Evolutionary conservation across 2,113 vertebrate species (phyloP), one percentile per base, ranked within the genome.

Genomic region (Odontophorus gujanensis): DNA sequence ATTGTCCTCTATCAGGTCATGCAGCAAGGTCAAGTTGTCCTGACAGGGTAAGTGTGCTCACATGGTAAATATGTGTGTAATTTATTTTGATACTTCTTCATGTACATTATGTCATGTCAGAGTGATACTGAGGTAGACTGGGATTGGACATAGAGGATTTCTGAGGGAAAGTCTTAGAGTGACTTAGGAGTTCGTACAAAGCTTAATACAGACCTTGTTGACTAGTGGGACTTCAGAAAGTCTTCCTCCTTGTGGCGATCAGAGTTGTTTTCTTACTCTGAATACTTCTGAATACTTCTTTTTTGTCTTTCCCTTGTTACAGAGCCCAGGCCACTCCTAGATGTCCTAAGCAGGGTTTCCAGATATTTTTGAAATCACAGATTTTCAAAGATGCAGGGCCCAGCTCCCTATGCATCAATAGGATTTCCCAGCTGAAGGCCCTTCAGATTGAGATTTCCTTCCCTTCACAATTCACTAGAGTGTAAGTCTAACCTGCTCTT

Each of bases 401-500:
- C 1, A 1, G 63, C 18, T 43, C 13, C 13, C 11, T 55, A 12
- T 40, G 16, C 25, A 42, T 0, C 0, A 36, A 17, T 0, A 71
- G 24, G 11, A n/a, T 45, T 71, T 89, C 26, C 7, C 34, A 86
- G 4, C 8, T 57, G 61, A 94, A 72, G 13, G 7, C 20, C 14
- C 7, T 38, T 25, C 28, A 55, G 25, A 72, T 36, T 2, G 77
- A 81, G 72, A 78, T 68, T 68, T 75, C 13, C 28, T 77, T 72
- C 38, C n/a, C 17, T 57, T 86, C 50, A 63, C 21, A 34, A 10
- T 74, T 71, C 61, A 86, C 3, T 4, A 55, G 25, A 47, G 1
- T 13, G 13, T 26, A 51, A 48, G 13, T 40, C n/a, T 76, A 43
- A 78, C 5, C 28, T 26, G 15, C 19, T 61, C 81, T 57, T 30